A percentile compares a stretch with the other conserved stretches of the same genome.
Conservation (phyloP, 2,797 vertebrate species). For the Remorina albescens region DNA sequence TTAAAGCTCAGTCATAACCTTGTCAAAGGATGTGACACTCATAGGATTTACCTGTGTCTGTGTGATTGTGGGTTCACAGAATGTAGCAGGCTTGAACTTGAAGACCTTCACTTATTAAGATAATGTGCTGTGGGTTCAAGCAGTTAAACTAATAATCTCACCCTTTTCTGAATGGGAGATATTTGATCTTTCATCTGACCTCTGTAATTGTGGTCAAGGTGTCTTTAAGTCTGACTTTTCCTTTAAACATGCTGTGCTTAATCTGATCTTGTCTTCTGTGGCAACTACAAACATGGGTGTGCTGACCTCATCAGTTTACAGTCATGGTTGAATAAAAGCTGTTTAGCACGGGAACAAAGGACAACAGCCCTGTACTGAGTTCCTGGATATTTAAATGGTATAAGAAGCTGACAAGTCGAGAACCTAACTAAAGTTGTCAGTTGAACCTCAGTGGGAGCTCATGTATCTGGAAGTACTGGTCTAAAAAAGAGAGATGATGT, state of each 20-base stretch:
- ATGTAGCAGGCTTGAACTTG: neutral
- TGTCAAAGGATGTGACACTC: conserved; percentile 34
- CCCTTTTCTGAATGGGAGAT: conserved; percentile 7
- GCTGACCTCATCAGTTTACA: conserved; percentile 72
- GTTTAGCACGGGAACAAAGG: conserved; percentile 61
- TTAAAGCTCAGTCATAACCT: conserved; percentile 50
- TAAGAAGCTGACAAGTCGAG: conserved; percentile 5
- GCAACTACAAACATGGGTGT: conserved; percentile 57
- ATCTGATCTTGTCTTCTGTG: conserved; percentile 44
- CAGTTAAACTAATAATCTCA: neutral
- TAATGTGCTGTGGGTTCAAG: neutral
- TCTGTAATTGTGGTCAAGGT: conserved; percentile 12
- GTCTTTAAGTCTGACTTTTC: conserved; percentile 24
- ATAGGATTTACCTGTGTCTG: conserved; percentile 24
- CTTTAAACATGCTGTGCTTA: conserved; percentile 48
- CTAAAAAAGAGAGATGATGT: neutral
- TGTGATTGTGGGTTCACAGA: conserved; percentile 13
- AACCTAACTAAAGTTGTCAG: conserved; percentile 10
- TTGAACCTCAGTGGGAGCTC: conserved; percentile 24
- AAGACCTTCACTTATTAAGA: neutral
- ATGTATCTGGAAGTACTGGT: conserved; percentile 17
- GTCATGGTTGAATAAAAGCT: conserved; percentile 66
- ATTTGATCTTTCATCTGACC: conserved; percentile 2
- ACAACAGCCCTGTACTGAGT: conserved; percentile 28
- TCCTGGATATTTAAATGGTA: conserved; percentile 27